A percentile compares a stretch with the other conserved stretches of the same genome.
phyloP scores from a whole-genome alignment of 2,888 invertebrate species.

The Smittia aterrima region DNA sequence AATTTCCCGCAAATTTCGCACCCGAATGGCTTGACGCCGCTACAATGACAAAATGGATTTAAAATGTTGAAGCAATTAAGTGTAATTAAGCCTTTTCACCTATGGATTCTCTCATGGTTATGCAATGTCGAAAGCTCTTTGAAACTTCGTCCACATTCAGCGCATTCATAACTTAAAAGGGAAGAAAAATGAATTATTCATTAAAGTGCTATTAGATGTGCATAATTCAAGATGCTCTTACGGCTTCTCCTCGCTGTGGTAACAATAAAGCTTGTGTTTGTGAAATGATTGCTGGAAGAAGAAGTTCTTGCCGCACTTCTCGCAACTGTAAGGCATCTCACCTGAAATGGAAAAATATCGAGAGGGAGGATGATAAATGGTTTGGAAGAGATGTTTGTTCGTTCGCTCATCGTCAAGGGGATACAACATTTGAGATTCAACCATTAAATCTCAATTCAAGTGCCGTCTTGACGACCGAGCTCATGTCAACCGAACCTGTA shows the following conservation, averaged over 20 bases:
- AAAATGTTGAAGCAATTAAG: conserved; percentile 1
- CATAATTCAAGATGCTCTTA: conserved; percentile 49
- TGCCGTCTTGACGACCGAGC: not conserved
- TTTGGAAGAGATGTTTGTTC: not conserved
- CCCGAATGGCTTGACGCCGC: conserved; percentile 81
- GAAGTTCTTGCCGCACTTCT: conserved; percentile 72
- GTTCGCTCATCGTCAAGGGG: conserved; percentile 9
- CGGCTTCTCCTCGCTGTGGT: conserved; percentile 84
- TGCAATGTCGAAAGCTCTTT: conserved; percentile 84
- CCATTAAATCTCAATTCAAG: not conserved
- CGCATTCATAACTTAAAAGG: conserved; percentile 56
- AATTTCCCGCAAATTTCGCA: conserved; percentile 87
- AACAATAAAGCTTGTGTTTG: conserved; percentile 69
- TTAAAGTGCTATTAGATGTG: not conserved
- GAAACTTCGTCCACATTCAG: conserved; percentile 76
- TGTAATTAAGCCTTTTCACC: conserved; percentile 45
- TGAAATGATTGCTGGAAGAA: conserved; percentile 89
- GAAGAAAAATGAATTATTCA: conserved; percentile 44
- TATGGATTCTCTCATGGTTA: conserved; percentile 77
- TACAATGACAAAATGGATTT: conserved; percentile 51
- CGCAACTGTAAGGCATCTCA: conserved; percentile 83
- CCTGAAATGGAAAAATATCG: conserved; percentile 56
- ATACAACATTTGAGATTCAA: conserved; percentile 15
- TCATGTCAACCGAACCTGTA: conserved; percentile 58
- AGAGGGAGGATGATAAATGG: not conserved